A percentile compares a stretch with the other conserved stretches of the same genome.
These are phyloP conservation scores for Stegostoma tigrinum DNA, from an alignment of 2,113 vertebrate species.

Conservation along the genomic window DNA sequence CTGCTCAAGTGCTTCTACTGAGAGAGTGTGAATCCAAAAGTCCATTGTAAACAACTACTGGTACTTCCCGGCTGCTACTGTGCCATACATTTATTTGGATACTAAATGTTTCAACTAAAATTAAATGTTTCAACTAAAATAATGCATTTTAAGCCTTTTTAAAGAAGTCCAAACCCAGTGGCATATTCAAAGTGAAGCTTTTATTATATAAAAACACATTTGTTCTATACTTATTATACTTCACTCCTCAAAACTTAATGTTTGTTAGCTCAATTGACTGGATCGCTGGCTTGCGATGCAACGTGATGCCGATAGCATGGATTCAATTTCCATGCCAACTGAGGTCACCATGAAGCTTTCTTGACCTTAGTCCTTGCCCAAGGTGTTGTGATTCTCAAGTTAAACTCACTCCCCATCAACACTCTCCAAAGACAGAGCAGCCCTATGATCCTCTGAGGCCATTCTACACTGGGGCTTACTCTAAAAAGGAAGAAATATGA, in stretches of 20 bases:
- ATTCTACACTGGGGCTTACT: too few relatives aligned
- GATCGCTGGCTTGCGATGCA: too few relatives aligned
- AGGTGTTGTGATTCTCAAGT: too few relatives aligned
- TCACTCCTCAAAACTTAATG: not conserved
- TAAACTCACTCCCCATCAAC: too few relatives aligned
- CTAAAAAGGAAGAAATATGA: not conserved
- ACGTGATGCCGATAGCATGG: too few relatives aligned
- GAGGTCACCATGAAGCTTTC: too few relatives aligned
- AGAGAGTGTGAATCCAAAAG: conserved; percentile 64
- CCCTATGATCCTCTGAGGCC: too few relatives aligned
- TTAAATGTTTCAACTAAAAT: conserved; percentile 49
- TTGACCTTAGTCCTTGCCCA: too few relatives aligned
- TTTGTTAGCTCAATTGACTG: not conserved
- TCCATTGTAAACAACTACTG: conserved; percentile 71
- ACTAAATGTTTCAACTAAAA: conserved; percentile 51
- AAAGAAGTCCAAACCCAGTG: conserved; percentile 42
- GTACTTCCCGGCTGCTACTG: conserved; percentile 62
- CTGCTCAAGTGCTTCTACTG: conserved; percentile 69
- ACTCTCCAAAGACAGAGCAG: too few relatives aligned
- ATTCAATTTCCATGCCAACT: too few relatives aligned
- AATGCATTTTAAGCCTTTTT: conserved; percentile 54
- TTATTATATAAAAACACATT: not conserved
- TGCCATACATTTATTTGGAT: conserved; percentile 56
- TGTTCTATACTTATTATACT: not conserved
- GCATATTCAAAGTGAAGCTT: conserved; percentile 25